Percentiles rank a stretch among this genome's conserved stretches.
phyloP scores from a whole-genome alignment of 2,113 vertebrate species.

The Geococcyx californianus region DNA sequence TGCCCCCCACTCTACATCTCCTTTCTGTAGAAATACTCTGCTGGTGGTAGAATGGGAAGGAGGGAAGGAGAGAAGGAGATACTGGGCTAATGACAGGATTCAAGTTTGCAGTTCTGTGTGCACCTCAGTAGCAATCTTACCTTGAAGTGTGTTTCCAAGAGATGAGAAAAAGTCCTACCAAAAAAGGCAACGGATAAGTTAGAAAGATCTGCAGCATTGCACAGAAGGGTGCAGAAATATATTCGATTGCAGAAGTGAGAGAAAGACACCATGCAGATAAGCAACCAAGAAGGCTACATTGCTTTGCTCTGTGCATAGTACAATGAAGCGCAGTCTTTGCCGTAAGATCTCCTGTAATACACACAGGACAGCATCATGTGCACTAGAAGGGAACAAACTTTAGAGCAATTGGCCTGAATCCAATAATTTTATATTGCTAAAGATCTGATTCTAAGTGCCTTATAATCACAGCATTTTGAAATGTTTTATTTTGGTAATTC shows the following conservation, averaged over 20 bases:
- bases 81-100: background rate
- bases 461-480: constrained; percentile 21
- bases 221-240: background rate
- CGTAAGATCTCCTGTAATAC: background rate
- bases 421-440: background rate
- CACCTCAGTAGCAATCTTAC: background rate
- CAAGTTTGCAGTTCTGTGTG: background rate
- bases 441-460: background rate
- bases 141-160: background rate
- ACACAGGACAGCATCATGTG: background rate
- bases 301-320: background rate
- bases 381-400: background rate
- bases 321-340: background rate
- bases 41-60: background rate
- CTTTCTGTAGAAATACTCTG: background rate
- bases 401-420: background rate
- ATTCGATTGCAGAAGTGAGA: background rate
- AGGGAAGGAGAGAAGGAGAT: background rate
- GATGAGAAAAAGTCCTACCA: background rate
- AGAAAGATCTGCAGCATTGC: background rate
- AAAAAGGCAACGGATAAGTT: background rate
- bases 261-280: background rate
- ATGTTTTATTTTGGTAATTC: constrained; percentile 31
- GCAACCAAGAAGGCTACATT: background rate
- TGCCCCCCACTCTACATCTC: background rate